Evolutionary conservation across 2,113 vertebrate species (phyloP), one percentile per base, ranked within the genome.

Genomic region (Misgurnus mizolepis): DNA sequence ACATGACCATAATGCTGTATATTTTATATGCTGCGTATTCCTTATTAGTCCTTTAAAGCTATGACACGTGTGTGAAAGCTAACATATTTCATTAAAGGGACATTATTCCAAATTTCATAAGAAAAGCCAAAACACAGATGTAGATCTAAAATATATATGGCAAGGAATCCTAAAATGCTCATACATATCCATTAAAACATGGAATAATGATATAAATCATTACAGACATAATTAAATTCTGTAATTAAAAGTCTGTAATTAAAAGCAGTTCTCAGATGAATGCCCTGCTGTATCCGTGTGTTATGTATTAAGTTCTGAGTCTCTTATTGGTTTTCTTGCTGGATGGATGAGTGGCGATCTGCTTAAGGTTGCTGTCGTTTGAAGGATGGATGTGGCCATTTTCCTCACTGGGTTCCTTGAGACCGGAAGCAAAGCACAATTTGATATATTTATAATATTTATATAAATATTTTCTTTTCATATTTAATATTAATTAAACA

Each of bases 291-390:
- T 64, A 39, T 58, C 55, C 17, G 6, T 18, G 27, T 0, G 40
- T 27, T 14, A 40, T 53, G 45, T 45, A 80, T 94, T 86, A 94
- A 27, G 91, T 95, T 90, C 91, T 95, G 84, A 93, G 85, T 86
- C 89, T 90, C 91, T 96, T 95, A 83, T 64, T 92, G 80, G 85
- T 68, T 77, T 87, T 79, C 0, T 82, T 87, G 43, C 84, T 87
- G 0, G 82, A 27, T 72, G 85, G 85, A 65, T 88, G 74, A 9
- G 84, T 86, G 22, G 88, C 90, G 78, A 87, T 90, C 78, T 87
- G 90, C 72, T 71, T 86, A 82, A 88, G 91, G 0, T 39, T 3
- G 15, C 74, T 61, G 34, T 68, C 84, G 6, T 74, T 64, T 41
- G 55, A 69, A 56, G 43, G 22, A 22, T 40, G 22, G 27, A 79